Evolutionary conservation across 2,797 vertebrate genomes (phyloP), one percentile per base, ranked within the genome.

Genomic region (Acipenser oxyrinchus): DNA sequence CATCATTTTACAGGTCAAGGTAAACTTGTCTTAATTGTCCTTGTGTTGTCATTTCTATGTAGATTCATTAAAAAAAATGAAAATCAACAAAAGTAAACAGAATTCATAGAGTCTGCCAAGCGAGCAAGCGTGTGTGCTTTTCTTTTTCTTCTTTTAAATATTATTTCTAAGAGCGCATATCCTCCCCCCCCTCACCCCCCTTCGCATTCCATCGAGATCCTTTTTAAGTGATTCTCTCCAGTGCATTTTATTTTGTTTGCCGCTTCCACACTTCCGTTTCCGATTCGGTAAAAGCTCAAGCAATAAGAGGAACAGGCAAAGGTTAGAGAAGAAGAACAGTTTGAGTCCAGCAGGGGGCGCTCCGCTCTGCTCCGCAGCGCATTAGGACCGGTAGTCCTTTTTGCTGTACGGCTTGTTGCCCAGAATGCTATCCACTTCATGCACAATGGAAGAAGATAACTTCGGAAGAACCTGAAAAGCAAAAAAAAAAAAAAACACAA

Each of bases 381-480:
- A 80, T 85, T 93, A 98, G 81, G 96, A 98, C 73, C 96, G 81
- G 83, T 98, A 99, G 90, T 99, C 97, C 87, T 99, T 99, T 92
- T 99, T 99, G 93, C 93, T 98, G 89, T 95, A 98, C 77, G 97
- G 97, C 87, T 99, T 99, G 90, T 99, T 99, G 82, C 96, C 97
- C 88, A 99, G 87, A 86, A 99, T 98, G 83, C 95, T 96, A 79
- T 99, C 97, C 70, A 99, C 90, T 92, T 99, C 97, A 0, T 98
- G 96, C 80, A 92, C 85, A 66, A 97, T 93, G 77, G 95, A 98
- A 70, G 96, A 96, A 0, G 96, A 97, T 80, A 99, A 78, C 87
- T 99, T 99, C 23, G 97, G 94, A 86, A 99, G 94, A 81, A 99
- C 94, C 96, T 99, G 88, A 0, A 0, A 6, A 62, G 49, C 65